phyloP scores from a whole-genome alignment of 2,888 invertebrate species.

The Lepidocyrtinus sp. region DNA sequence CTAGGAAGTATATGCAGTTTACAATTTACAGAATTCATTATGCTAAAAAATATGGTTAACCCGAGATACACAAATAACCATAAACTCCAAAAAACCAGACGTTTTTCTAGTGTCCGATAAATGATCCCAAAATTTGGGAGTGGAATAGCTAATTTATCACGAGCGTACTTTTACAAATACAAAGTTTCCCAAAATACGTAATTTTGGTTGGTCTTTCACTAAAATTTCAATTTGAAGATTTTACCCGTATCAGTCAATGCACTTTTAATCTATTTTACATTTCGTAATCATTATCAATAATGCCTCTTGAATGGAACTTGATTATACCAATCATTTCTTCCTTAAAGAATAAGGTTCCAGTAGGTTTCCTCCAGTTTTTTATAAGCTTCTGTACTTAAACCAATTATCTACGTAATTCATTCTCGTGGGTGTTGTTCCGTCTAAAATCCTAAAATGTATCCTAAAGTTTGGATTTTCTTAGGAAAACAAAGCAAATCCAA shows the following conservation, averaged over 20 bases:
- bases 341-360: no score
- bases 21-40: neutral
- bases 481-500: neutral
- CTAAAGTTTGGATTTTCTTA: neutral
- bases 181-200: neutral
- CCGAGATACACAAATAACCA: neutral
- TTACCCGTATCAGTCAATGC: neutral
- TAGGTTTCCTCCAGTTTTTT: no score
- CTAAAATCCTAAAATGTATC: no score
- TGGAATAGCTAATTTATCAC: neutral
- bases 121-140: neutral
- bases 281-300: neutral
- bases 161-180: neutral
- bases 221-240: neutral
- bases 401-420: constrained; percentile 5
- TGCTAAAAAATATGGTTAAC: neutral
- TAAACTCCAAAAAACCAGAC: constrained; percentile 6
- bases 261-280: neutral
- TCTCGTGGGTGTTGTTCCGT: neutral
- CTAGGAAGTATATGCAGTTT: no score
- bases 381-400: neutral
- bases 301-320: neutral
- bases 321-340: no score
- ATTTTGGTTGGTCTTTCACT: neutral
- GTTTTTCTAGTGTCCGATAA: constrained; percentile 11